A percentile compares a stretch with the other conserved stretches of the same genome.
Evolutionary conservation across 2,113 vertebrate species (phyloP).

Genomic region (Probosciger aterrimus): DNA sequence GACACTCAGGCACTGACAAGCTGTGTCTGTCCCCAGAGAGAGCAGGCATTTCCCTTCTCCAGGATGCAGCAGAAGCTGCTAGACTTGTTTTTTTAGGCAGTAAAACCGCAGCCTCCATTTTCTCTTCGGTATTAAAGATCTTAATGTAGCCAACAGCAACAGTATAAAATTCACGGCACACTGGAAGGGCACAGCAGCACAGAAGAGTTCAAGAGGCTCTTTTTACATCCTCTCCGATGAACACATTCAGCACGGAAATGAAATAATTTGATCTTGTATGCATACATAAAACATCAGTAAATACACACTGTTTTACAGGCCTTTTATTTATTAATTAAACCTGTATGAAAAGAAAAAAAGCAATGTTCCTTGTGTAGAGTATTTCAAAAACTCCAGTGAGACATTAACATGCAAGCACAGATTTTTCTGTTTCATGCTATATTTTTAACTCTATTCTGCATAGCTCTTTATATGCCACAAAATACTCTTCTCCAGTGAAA

Average conservation of each 20-base stretch:
- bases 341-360: not conserved
- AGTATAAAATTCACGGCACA: not conserved
- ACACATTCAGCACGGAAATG: not conserved
- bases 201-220: not conserved
- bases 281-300: not conserved
- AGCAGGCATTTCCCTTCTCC: not conserved
- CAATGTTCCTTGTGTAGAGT: not conserved
- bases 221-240: not conserved
- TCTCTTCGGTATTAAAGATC: not conserved
- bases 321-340: not conserved
- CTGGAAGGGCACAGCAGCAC: not conserved
- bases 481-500: not conserved
- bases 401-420: not conserved
- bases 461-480: not conserved
- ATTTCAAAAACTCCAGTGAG: not conserved
- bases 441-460: not conserved
- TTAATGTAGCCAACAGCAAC: not conserved
- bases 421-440: not conserved
- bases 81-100: not conserved
- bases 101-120: not conserved
- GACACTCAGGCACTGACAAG: not conserved
- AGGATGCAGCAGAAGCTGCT: not conserved
- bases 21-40: not conserved
- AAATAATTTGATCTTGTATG: not conserved
- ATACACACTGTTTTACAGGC: not conserved